Conservation (phyloP, 2,113 vertebrate genomes). For the Hystrix cristata region DNA sequence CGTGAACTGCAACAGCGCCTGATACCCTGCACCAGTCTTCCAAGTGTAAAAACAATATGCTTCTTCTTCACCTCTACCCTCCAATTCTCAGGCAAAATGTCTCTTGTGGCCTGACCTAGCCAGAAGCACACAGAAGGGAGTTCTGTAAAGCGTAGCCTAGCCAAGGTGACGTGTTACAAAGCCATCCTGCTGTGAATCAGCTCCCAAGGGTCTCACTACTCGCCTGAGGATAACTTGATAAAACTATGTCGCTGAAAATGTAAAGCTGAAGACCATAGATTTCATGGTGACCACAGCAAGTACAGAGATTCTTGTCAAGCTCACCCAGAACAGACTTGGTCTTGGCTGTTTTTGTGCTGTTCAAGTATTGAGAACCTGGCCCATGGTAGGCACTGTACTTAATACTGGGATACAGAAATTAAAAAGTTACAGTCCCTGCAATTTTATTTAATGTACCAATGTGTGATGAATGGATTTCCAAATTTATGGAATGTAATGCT, state of each 20-base stretch:
- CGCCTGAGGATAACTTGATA: conserved; percentile 72
- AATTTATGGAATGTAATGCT: conserved; percentile 74
- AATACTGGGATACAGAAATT: conserved; percentile 65
- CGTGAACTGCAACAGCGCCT: conserved; percentile 62
- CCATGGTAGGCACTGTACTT: conserved; percentile 64
- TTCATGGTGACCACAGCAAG: conserved; percentile 76
- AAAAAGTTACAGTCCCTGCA: conserved; percentile 60
- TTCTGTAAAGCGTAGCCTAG: conserved; percentile 64
- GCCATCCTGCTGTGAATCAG: conserved; percentile 55
- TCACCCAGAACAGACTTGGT: conserved; percentile 61
- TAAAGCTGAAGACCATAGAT: conserved; percentile 77
- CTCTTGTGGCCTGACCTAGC: conserved; percentile 57
- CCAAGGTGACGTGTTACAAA: conserved; percentile 62
- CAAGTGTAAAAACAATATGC: conserved; percentile 56
- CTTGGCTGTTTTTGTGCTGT: conserved; percentile 62
- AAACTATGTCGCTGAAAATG: conserved; percentile 63
- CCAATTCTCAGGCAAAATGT: conserved; percentile 42
- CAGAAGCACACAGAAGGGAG: conserved; percentile 63
- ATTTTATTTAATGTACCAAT: conserved; percentile 71
- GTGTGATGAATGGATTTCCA: conserved; percentile 71
- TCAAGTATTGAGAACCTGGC: conserved; percentile 61
- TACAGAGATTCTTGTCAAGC: conserved; percentile 63
- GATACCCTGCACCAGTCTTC: conserved; percentile 37
- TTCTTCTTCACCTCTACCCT: conserved; percentile 58
- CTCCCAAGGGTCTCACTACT: conserved; percentile 56